phyloP scores from a whole-genome alignment of 2,888 invertebrate genomes.

The Ochropleura plecta region DNA sequence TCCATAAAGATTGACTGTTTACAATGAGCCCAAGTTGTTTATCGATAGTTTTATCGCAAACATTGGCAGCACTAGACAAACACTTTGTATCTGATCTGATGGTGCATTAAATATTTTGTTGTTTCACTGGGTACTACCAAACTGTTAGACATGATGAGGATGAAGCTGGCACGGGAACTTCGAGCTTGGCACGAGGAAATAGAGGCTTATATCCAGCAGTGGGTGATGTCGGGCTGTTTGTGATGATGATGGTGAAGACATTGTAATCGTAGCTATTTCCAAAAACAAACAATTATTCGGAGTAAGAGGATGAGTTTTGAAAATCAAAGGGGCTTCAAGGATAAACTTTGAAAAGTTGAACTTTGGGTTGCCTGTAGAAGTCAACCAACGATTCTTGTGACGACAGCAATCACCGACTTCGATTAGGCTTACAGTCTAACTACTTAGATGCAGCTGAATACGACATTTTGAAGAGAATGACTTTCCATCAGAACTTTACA shows the following conservation, averaged over 20 bases:
- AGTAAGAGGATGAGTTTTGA: neutral
- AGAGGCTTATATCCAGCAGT: neutral
- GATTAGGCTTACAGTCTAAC: neutral
- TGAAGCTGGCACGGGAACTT: neutral
- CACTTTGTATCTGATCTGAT: conserved; percentile 32
- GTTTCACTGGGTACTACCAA: neutral
- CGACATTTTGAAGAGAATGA: too few species aligned
- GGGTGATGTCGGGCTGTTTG: too few species aligned
- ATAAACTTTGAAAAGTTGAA: neutral
- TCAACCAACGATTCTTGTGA: neutral
- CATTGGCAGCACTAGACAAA: conserved; percentile 36
- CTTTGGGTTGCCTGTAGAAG: neutral
- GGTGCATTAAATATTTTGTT: conserved; percentile 17
- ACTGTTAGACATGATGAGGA: too few species aligned
- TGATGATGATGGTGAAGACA: neutral
- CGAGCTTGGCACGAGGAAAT: neutral
- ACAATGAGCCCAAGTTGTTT: conserved; percentile 49
- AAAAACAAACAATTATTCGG: neutral
- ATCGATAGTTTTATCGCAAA: conserved; percentile 51
- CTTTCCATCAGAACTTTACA: too few species aligned
- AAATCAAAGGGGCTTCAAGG: neutral
- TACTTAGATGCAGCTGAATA: neutral
- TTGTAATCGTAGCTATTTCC: neutral
- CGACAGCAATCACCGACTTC: neutral
- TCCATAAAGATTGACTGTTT: conserved; percentile 54